Base-by-base conservation (phyloP, 2,797 vertebrate species). In the Cacajao melanocephalus region DNA sequence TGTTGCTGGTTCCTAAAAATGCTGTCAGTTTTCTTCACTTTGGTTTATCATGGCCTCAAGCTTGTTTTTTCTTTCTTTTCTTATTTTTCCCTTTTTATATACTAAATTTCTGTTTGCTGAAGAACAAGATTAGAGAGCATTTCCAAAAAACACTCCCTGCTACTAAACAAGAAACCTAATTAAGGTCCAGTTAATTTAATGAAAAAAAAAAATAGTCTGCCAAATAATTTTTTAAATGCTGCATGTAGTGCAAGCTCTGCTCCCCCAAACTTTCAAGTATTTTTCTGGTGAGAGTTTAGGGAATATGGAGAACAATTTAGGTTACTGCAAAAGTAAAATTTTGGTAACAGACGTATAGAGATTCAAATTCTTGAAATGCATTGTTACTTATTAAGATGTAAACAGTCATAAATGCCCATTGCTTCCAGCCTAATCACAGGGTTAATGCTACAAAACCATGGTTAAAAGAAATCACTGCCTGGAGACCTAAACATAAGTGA, bases 1-100 rank as follows among this genome's bases (percentile, higher is more conserved):
- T 67, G 28, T 39, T 92, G 24, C 36, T 93, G 41, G 15, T 78
- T 88, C 57, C 24, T 73, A 90, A 80, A 97, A 97, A 5, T 55
- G 48, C 75, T 94, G 72, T 81, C 48, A 33, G 6, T 89, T 57
- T 72, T 58, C 3, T 88, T 92, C 28, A 64, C 8, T 61, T 85
- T 76, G 13, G 0, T 82, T 94, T 80, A 30, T 52, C 15, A 7
- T 44, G 12, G 79, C 72, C 13, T 93, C 19, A 67, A 52, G 8
- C 12, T 57, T 95, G 1, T 83, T 36, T 5, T 79, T 91, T 83
- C 26, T 7, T 81, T 24, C 33, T 82, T 78, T 95, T 55, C 30
- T 39, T 24, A 7, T 7, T 20, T 58, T 33, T 73, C 57, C 7
- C 15, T 55, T 50, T 89, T 26, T 75, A 28, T 48, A 41, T 57